A percentile compares a stretch with the other conserved stretches of the same genome.
Conservation (phyloP, 2,888 invertebrate genomes). For the Cephus rjabovi region DNA sequence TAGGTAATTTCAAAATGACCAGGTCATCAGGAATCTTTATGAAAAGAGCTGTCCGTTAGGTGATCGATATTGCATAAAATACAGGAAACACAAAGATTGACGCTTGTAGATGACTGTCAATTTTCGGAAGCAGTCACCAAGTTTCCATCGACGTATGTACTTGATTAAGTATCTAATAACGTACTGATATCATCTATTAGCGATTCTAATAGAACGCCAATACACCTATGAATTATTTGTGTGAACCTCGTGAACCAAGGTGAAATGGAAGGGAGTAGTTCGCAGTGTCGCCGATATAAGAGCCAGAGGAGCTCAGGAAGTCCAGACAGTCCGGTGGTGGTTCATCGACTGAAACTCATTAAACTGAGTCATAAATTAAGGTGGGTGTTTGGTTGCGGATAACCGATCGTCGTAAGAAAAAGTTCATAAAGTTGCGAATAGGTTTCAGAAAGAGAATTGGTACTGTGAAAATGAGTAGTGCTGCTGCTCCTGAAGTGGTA, state of each 20-base stretch:
- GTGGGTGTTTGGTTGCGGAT: constrained; percentile 19
- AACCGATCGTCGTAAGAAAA: not conserved
- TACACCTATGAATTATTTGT: constrained; percentile 40
- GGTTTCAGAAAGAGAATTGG: not conserved
- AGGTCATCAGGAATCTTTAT: not conserved
- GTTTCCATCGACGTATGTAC: not conserved
- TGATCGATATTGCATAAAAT: not conserved
- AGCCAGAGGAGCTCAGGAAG: constrained; percentile 30
- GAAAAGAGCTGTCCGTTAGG: not conserved
- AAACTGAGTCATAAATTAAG: constrained; percentile 22
- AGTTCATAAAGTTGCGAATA: not conserved
- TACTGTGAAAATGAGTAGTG: constrained; percentile 7
- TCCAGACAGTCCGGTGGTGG: constrained; percentile 56
- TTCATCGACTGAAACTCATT: constrained; percentile 48
- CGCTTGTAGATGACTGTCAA: not conserved
- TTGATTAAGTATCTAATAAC: not conserved
- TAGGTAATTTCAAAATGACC: not conserved
- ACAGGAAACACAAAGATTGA: not conserved
- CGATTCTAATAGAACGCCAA: constrained; percentile 48
- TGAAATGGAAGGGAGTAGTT: constrained; percentile 5
- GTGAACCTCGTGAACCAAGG: constrained; percentile 11
- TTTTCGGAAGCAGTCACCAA: not conserved
- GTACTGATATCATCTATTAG: constrained; percentile 35
- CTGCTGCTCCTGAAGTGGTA: constrained; percentile 59
- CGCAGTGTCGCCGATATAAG: constrained; percentile 52